Conservation (phyloP, 2,113 vertebrate genomes). For the Pedionomus torquatus region DNA sequence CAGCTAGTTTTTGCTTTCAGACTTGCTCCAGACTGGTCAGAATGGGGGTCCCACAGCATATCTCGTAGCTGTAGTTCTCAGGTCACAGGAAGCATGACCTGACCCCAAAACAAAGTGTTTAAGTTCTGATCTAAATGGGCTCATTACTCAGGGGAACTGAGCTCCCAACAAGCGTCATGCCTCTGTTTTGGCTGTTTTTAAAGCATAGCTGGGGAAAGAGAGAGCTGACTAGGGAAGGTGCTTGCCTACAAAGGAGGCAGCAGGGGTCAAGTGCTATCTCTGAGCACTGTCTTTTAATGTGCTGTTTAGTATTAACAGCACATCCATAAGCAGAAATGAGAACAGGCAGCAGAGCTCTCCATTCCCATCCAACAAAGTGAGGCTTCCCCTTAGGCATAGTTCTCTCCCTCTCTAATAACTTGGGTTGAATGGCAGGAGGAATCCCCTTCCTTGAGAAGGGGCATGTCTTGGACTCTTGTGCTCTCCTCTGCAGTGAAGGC, state of each 20-base stretch:
- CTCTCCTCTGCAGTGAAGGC: not conserved
- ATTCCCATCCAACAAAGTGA: not conserved
- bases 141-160: not conserved
- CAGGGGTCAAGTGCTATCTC: not conserved
- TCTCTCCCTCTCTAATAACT: not conserved
- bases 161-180: not conserved
- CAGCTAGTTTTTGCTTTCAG: not conserved
- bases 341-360: not conserved
- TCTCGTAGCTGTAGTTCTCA: too few relatives aligned
- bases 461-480: accelerated
- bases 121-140: not conserved
- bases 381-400: not conserved
- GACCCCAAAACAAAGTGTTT: not conserved
- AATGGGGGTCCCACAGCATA: not conserved
- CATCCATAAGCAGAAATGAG: not conserved
- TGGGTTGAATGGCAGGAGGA: not conserved
- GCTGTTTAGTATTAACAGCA: constrained; percentile 7
- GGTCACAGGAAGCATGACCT: not conserved
- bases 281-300: not conserved
- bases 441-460: not conserved
- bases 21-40: not conserved
- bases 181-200: not conserved
- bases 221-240: not conserved
- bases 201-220: not conserved
- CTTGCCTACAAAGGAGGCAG: not conserved